phyloP scores from a whole-genome alignment of 2,797 vertebrate species.

The Borostomias antarcticus region DNA sequence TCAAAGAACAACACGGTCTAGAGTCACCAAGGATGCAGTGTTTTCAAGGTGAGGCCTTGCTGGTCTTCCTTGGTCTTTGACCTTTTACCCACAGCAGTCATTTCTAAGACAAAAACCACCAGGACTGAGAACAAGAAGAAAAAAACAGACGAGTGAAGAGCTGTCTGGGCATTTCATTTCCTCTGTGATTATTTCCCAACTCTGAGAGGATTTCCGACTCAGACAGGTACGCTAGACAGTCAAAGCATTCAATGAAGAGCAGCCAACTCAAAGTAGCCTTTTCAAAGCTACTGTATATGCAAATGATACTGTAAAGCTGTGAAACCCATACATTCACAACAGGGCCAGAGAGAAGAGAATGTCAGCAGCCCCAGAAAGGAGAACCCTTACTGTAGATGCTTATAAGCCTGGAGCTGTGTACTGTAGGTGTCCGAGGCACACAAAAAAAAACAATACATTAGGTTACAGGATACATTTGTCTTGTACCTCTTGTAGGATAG shows the following conservation, averaged over 20 bases:
- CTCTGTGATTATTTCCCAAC: slow-evolving; percentile 14
- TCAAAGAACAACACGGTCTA: slow-evolving; percentile 16
- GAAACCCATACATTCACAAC: not conserved
- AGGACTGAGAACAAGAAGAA: not conserved
- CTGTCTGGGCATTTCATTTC: slow-evolving; percentile 24
- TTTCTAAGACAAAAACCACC: slow-evolving; percentile 13
- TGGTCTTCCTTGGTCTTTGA: slow-evolving; percentile 14
- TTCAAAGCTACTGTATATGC: too few relatives aligned
- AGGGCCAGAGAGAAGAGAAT: not conserved
- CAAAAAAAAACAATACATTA: not conserved
- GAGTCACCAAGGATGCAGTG: slow-evolving; percentile 9
- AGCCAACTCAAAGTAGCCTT: too few relatives aligned
- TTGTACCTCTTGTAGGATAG: slow-evolving; percentile 31
- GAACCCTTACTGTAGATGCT: not conserved
- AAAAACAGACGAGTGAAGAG: not conserved
- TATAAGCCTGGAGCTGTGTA: too few relatives aligned
- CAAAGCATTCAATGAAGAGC: not conserved
- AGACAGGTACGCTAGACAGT: not conserved
- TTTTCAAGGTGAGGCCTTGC: slow-evolving; percentile 34
- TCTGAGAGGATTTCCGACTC: slow-evolving; percentile 4
- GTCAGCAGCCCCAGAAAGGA: not conserved
- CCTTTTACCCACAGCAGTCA: slow-evolving; percentile 3
- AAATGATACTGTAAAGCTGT: too few relatives aligned
- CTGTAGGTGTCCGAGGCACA: too few relatives aligned
- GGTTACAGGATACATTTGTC: slow-evolving; percentile 16